Percentiles rank a stretch among this genome's conserved stretches.
Evolutionary conservation across 2,888 invertebrate genomes (phyloP).

Genomic region (Azorinus chamasolen): DNA sequence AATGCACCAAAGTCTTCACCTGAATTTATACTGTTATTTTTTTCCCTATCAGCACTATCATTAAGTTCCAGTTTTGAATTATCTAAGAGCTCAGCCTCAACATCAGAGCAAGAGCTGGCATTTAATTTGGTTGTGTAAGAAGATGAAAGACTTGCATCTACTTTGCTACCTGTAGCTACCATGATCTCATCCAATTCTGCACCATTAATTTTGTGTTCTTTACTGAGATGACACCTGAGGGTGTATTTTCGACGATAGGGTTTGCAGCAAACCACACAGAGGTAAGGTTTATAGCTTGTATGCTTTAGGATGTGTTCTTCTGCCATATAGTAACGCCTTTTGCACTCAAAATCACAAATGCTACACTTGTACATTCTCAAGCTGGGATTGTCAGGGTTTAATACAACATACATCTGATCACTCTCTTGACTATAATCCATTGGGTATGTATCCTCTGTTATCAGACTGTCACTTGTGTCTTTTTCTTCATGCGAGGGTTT

Average conservation of each 20-base stretch:
- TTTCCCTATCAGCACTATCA: too few relatives aligned
- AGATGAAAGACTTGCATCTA: too few relatives aligned
- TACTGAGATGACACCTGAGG: constrained; percentile 27
- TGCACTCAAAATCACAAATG: constrained; percentile 43
- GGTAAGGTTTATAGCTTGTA: constrained; percentile 23
- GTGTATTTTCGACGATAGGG: constrained; percentile 26
- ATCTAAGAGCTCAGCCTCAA: too few relatives aligned
- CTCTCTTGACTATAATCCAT: too few relatives aligned
- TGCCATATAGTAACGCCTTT: constrained; percentile 35
- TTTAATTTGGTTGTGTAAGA: too few relatives aligned
- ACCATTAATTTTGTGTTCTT: constrained; percentile 30
- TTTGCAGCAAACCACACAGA: constrained; percentile 50
- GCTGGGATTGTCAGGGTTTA: constrained; percentile 13
- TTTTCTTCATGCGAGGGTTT: too few relatives aligned
- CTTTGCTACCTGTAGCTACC: constrained; percentile 24
- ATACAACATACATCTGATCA: constrained; percentile 23
- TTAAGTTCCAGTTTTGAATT: too few relatives aligned
- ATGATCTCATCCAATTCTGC: constrained; percentile 34
- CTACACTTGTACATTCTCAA: constrained; percentile 34
- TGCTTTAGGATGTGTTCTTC: constrained; percentile 39
- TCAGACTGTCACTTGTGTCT: too few relatives aligned
- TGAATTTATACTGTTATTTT: too few relatives aligned
- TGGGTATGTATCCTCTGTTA: too few relatives aligned
- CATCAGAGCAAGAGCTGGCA: too few relatives aligned
- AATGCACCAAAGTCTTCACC: too few relatives aligned